phyloP scores from a whole-genome alignment of 2,888 invertebrate genomes.

The Drosophila acutilabella region DNA sequence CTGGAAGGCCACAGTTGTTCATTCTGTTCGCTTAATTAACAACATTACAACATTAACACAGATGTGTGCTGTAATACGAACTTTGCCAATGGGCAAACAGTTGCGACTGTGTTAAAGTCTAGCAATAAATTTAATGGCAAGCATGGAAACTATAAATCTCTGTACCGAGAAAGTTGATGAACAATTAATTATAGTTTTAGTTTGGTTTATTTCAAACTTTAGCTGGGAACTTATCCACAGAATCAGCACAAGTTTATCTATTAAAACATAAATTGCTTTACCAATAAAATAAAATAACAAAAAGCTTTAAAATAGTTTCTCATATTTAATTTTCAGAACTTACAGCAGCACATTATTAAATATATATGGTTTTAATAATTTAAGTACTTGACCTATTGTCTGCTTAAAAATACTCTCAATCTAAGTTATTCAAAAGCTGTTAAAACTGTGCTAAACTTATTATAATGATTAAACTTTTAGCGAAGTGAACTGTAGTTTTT shows the following conservation, averaged over 20 bases:
- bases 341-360: too few species aligned
- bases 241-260: too few species aligned
- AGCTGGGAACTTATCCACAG: too few species aligned
- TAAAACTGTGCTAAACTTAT: not conserved
- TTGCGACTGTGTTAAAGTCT: constrained; percentile 42
- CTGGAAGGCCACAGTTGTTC: constrained; percentile 36
- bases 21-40: constrained; percentile 67
- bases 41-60: constrained; percentile 60
- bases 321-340: too few species aligned
- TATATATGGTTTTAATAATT: too few species aligned
- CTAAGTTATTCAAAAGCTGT: not conserved
- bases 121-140: constrained; percentile 48
- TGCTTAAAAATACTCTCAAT: too few species aligned
- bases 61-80: constrained; percentile 5
- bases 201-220: too few species aligned
- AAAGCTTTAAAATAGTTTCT: too few species aligned
- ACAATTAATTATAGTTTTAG: not conserved
- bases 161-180: not conserved
- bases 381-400: too few species aligned
- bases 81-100: constrained; percentile 1
- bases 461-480: not conserved
- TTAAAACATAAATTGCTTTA: too few species aligned
- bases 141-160: constrained; percentile 5
- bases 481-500: not conserved
- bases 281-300: too few species aligned